Evolutionary conservation across 2,888 invertebrate species (phyloP).

Genomic region (Heliconius hortense): DNA sequence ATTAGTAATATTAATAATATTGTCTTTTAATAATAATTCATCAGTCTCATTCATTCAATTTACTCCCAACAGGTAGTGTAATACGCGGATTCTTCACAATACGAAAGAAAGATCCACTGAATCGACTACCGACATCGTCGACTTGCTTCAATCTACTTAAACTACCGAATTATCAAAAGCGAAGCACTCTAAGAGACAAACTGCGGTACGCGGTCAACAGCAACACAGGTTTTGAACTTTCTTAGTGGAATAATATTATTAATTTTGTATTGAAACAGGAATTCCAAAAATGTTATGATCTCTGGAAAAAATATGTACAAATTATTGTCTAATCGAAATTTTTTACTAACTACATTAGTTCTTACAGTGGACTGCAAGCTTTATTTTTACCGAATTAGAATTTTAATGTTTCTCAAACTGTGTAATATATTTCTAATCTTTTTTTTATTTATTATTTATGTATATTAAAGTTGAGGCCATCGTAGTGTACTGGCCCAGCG

Average conservation of each 20-base stretch:
- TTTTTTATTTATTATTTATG: not conserved
- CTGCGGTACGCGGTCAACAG: constrained; percentile 98
- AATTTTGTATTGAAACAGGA: constrained; percentile 12
- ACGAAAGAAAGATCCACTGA: constrained; percentile 95
- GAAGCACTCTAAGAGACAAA: constrained; percentile 96
- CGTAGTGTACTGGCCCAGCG: not conserved
- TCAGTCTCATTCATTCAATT: not conserved
- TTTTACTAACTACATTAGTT: not conserved
- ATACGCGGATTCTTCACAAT: constrained; percentile 99
- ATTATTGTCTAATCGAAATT: not conserved
- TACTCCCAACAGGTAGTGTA: constrained; percentile 88
- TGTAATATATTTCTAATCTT: not conserved
- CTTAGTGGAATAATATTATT: constrained; percentile 77
- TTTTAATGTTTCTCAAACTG: not conserved
- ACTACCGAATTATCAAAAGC: constrained; percentile 98
- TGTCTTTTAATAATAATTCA: no score
- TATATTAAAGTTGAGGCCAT: not conserved
- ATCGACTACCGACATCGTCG: constrained; percentile 98
- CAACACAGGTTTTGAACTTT: constrained; percentile 99
- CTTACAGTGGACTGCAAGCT: constrained; percentile 2
- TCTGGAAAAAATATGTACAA: constrained; percentile 13
- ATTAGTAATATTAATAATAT: no score
- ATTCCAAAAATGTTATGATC: constrained; percentile 25
- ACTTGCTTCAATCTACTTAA: constrained; percentile 99
- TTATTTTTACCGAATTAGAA: constrained; percentile 17